These are phyloP conservation scores for Phycodurus eques DNA, from an alignment of 2,113 vertebrate species.

Conservation along the genomic window DNA sequence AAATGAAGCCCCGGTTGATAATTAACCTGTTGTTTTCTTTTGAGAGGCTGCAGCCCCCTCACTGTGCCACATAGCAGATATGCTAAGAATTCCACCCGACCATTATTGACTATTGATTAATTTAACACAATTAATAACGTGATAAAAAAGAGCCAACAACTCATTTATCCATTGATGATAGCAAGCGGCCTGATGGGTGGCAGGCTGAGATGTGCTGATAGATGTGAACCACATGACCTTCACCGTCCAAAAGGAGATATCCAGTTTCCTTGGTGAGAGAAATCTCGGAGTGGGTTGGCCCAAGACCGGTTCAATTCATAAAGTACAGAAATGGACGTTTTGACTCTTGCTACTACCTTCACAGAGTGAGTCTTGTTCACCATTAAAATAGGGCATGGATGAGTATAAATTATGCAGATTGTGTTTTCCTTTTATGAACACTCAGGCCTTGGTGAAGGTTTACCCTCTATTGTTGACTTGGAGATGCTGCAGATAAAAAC, in stretches of 20 bases:
- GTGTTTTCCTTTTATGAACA: no score
- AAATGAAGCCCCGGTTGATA: slow-evolving; percentile 27
- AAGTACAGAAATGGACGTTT: no score
- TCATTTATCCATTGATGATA: slow-evolving; percentile 39
- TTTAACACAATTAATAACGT: slow-evolving; percentile 24
- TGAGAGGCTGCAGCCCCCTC: slow-evolving; percentile 3
- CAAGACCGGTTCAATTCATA: no score
- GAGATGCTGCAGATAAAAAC: no score
- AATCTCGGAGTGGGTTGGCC: background rate
- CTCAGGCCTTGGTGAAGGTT: no score
- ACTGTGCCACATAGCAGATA: slow-evolving; percentile 26
- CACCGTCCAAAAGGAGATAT: slow-evolving; percentile 40
- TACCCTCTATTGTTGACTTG: no score
- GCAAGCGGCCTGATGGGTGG: slow-evolving; percentile 25
- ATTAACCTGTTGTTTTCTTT: slow-evolving; percentile 46
- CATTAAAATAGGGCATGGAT: no score
- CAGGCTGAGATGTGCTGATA: slow-evolving; percentile 39
- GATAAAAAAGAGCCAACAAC: slow-evolving; percentile 28
- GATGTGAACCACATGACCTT: slow-evolving; percentile 45
- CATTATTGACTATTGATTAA: background rate
- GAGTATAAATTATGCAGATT: no score
- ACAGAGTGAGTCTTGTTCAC: no score
- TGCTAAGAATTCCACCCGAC: slow-evolving; percentile 40
- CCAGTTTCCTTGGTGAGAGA: slow-evolving; percentile 29
- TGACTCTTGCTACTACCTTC: no score